Evolutionary conservation across 2,888 invertebrate genomes (phyloP).

Genomic region (Papilio demoleus): DNA sequence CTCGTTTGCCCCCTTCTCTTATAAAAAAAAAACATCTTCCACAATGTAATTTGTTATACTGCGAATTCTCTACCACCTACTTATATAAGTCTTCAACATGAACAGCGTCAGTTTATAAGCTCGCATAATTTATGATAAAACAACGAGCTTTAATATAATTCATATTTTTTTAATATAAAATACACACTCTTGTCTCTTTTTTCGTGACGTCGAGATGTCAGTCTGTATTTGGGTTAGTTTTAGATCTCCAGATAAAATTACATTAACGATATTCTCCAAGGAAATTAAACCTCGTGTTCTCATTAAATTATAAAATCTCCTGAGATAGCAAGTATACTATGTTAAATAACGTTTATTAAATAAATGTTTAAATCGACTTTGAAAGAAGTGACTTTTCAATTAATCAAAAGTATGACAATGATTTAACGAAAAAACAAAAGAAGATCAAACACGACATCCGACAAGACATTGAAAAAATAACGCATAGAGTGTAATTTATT

Average conservation of each 20-base stretch:
- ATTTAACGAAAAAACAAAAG: neutral
- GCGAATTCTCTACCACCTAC: too few relatives aligned
- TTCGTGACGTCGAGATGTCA: constrained; percentile 20
- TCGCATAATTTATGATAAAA: too few relatives aligned
- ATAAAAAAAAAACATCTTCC: too few relatives aligned
- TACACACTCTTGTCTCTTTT: neutral
- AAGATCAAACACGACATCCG: neutral
- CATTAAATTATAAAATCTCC: constrained; percentile 25
- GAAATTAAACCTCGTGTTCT: constrained; percentile 30
- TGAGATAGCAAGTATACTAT: constrained; percentile 13
- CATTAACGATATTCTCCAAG: constrained; percentile 29
- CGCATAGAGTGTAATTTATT: neutral
- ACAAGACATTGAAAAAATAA: neutral
- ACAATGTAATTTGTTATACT: too few relatives aligned
- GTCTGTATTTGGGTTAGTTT: constrained; percentile 32
- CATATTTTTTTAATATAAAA: too few relatives aligned
- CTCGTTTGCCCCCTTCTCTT: too few relatives aligned
- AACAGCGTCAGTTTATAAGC: too few relatives aligned
- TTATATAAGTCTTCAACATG: too few relatives aligned
- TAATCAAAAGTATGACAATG: neutral
- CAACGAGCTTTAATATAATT: too few relatives aligned
- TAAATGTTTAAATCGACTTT: neutral
- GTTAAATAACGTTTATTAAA: neutral
- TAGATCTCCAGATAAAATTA: constrained; percentile 32
- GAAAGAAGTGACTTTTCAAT: neutral